Evolutionary conservation across 1,140 invertebrate species (phyloP), one percentile per base, ranked within the genome.

Genomic region (Ganaspis sp.): DNA sequence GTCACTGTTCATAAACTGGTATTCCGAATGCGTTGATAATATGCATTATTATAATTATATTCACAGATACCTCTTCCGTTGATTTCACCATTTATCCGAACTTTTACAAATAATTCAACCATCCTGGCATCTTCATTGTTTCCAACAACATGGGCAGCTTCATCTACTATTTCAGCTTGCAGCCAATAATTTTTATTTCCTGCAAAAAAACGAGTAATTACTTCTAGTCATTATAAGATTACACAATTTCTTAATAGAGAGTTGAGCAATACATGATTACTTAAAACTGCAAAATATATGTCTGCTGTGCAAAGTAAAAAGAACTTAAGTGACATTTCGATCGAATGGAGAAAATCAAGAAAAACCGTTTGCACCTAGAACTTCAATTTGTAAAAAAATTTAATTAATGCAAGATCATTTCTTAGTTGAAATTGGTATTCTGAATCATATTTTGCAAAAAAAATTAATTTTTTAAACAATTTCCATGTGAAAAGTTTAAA

Each of bases 1-100:
- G 23, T 6, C 4, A 58, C 21, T 12, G 58, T 64, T 64, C 15
- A 64, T 29, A 29, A 64, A 64, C 26, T 64, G 26, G 23, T 29
- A n/a, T 11, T n/a, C n/a, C 15, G 23, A 11, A 64, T n/a, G 6
- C 21, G 12, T n/a, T 64, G 58, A 34, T 64, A 64, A 64, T 64
- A 29, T n/a, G 23, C 26, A n/a, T 64, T 64, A 8, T 64, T 64
- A 34, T 64, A 64, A 64, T 64, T 26, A 64, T 29, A 64, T 64
- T 64, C 58, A 29, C 23, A 64, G n/a, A 64, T n/a, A 64, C 58
- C 58, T 64, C 58, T 64, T 6, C 58, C 58, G 23, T 29, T 64
- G 58, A 64, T 64, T 29, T 64, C 29, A 29, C 58, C 58, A 64
- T 64, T 64, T 9, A 64, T 12, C 23, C 26, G 58, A 26, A 15